phyloP scores from a whole-genome alignment of 2,888 invertebrate genomes.

The Phytoseiulus persimilis region DNA sequence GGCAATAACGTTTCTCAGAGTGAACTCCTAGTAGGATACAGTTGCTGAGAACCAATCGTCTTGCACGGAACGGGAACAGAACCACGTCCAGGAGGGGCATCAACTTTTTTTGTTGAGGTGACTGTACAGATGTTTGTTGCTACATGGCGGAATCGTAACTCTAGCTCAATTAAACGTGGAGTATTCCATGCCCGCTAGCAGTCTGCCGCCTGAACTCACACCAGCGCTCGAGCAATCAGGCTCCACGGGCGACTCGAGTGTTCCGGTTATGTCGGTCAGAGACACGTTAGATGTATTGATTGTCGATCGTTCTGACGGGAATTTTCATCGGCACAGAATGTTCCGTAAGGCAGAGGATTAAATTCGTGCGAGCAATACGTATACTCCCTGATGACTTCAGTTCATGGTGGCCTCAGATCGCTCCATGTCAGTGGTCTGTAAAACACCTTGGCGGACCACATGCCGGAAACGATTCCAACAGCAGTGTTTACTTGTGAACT shows the following conservation, averaged over 20 bases:
- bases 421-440: too few relatives aligned
- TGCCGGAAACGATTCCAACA: not conserved
- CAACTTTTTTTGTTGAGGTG: not conserved
- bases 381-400: too few relatives aligned
- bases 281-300: too few relatives aligned
- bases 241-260: too few relatives aligned
- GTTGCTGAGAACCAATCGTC: not conserved
- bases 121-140: not conserved
- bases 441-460: not conserved
- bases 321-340: too few relatives aligned
- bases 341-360: too few relatives aligned
- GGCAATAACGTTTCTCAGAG: not conserved
- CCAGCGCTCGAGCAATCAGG: too few relatives aligned
- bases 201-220: not conserved
- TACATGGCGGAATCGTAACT: not conserved
- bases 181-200: not conserved
- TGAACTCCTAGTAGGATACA: not conserved
- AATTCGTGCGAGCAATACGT: too few relatives aligned
- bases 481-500: not conserved
- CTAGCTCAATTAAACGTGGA: not conserved
- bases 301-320: too few relatives aligned
- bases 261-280: too few relatives aligned
- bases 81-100: not conserved
- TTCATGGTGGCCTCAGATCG: too few relatives aligned
- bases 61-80: not conserved